phyloP scores from a whole-genome alignment of 1,140 invertebrate genomes.

The Aethina tumida region DNA sequence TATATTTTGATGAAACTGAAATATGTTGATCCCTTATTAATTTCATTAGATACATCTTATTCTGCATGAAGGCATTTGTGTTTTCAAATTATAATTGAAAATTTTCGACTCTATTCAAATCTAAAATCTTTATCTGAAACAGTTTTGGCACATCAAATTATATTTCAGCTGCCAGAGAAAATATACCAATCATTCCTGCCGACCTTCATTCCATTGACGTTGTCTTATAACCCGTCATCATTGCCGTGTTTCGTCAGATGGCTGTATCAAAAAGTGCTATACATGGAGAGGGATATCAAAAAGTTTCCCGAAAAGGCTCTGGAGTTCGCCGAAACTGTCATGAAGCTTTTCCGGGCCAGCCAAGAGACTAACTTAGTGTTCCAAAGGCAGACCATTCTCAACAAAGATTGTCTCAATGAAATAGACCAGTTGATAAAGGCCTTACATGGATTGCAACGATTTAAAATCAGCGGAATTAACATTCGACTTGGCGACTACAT shows the following conservation, averaged over 20 bases:
- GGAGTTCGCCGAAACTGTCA: conserved; percentile 18
- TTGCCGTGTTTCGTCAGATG: conserved; percentile 20
- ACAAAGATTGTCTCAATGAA: conserved; percentile 10
- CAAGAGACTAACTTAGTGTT: conserved; percentile 6
- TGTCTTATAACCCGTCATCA: conserved; percentile 15
- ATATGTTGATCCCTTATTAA: too few species aligned
- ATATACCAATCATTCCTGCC: conserved; percentile 18
- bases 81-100: too few species aligned
- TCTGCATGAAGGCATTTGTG: too few species aligned
- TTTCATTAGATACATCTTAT: too few species aligned
- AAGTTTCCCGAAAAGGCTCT: conserved; percentile 25
- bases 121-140: too few species aligned
- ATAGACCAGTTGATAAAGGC: conserved; percentile 12
- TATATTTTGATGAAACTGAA: too few species aligned
- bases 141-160: conserved; percentile 1
- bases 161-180: conserved; percentile 10
- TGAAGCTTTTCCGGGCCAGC: conserved; percentile 16
- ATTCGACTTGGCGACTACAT: conserved; percentile 20
- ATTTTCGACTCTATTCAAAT: too few species aligned
- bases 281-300: conserved; percentile 14
- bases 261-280: conserved; percentile 16
- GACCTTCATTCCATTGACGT: conserved; percentile 21
- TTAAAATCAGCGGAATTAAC: conserved; percentile 17
- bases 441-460: conserved; percentile 15
- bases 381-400: conserved; percentile 12